Evolutionary conservation across 2,797 vertebrate genomes (phyloP).

Genomic region (Megaceryle alcyon): DNA sequence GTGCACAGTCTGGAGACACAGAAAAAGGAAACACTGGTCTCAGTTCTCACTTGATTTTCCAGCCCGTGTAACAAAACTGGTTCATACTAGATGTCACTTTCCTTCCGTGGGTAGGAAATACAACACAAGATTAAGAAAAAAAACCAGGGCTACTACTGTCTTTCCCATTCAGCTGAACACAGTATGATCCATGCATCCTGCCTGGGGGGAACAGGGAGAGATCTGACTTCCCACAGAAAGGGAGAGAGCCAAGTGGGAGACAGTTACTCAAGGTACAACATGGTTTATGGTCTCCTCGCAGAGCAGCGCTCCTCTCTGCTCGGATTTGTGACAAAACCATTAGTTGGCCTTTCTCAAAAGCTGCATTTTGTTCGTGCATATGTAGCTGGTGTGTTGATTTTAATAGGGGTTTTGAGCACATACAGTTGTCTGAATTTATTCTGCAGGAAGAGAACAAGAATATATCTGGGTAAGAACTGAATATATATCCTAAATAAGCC

Average conservation of each 20-base stretch:
- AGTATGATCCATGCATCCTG: neutral
- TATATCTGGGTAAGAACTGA: neutral
- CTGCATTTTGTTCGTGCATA: neutral
- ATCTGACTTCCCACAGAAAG: neutral
- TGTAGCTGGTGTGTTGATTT: neutral
- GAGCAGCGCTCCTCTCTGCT: neutral
- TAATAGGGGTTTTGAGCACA: neutral
- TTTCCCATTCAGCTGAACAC: neutral
- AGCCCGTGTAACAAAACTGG: neutral
- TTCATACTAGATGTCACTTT: neutral
- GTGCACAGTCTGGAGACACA: neutral
- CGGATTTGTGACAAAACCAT: neutral
- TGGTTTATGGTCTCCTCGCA: neutral
- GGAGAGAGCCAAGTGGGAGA: neutral
- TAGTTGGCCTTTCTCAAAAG: neutral
- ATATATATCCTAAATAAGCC: constrained; percentile 15
- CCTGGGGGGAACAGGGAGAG: neutral
- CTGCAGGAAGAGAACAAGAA: neutral
- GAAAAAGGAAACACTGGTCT: neutral
- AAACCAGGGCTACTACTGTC: neutral
- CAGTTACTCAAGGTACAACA: neutral
- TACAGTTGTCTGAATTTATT: neutral
- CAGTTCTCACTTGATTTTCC: neutral
- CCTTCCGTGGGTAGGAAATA: neutral
- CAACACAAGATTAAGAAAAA: neutral